These are phyloP conservation scores for Oncorhynchus keta DNA, from an alignment of 2,113 vertebrate genomes.

Conservation along the genomic window DNA sequence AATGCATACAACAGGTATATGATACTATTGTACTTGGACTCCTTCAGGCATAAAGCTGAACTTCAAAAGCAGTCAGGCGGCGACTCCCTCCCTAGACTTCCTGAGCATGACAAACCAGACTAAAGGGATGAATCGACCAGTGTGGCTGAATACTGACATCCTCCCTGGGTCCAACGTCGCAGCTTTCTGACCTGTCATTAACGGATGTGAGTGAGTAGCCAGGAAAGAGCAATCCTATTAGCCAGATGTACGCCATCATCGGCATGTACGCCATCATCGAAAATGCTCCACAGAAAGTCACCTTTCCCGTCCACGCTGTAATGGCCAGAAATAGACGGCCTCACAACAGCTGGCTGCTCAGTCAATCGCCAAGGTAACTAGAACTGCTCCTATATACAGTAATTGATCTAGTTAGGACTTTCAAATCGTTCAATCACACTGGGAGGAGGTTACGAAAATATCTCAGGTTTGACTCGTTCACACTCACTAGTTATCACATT, in stretches of 20 bases:
- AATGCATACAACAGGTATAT: no score
- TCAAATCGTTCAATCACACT: no score
- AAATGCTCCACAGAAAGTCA: conserved; percentile 73
- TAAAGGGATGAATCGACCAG: conserved; percentile 62
- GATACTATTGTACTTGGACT: not conserved
- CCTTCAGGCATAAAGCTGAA: conserved; percentile 78
- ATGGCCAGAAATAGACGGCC: conserved; percentile 74
- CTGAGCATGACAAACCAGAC: conserved; percentile 56
- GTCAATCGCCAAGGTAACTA: conserved; percentile 77
- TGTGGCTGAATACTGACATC: conserved; percentile 78
- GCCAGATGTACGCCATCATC: conserved; percentile 76
- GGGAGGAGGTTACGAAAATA: no score
- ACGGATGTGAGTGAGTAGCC: conserved; percentile 63
- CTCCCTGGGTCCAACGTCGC: conserved; percentile 77
- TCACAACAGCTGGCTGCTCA: conserved; percentile 83
- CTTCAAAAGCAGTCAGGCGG: conserved; percentile 72
- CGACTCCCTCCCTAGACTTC: conserved; percentile 69
- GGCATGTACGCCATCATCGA: conserved; percentile 72
- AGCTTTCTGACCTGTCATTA: conserved; percentile 60
- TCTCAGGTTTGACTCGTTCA: no score
- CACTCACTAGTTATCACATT: no score
- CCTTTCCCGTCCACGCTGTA: conserved; percentile 77
- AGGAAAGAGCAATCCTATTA: not conserved
- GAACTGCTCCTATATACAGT: no score
- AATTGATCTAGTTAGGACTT: no score